Base-by-base conservation (phyloP, 2,888 invertebrate species). In the Xanthia togata region DNA sequence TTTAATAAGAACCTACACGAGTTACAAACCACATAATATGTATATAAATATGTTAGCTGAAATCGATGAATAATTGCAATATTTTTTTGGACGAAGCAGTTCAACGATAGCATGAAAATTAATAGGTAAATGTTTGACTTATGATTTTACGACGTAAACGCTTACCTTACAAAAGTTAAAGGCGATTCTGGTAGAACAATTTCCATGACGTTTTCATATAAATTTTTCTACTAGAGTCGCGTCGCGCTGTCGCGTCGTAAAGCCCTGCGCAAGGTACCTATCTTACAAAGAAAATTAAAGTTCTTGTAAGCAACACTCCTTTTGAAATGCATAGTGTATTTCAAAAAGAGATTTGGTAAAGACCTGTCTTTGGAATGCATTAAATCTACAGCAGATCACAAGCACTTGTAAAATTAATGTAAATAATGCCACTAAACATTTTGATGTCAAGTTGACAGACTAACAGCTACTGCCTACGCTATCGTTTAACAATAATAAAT, bases 391-490 rank as follows among this genome's bases (percentile, higher is more conserved):
- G 50, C 31, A 26, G 23, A 50, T 57, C 35, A 63, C 26, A 76
- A 68, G 62, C 70, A 76, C 85, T 89, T 73, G 55, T 78, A 71
- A 83, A 81, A 68, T 73, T 73, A 78, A 79, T 73, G 76, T 86
- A 86, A 89, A 88, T 82, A 86, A 76, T 83, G 81, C 86, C 87
- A 76, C 85, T 69, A 81, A 85, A 86, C 78, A 81, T 88, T 89
- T 82, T 65, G 77, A 85, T 84, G 87, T 86, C 84, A 85, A 89
- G 82, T 78, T 89, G 89, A 89, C 87, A 87, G 80, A 75, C 77
- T 77, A 87, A 85, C 84, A 82, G 89, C 91, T 91, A 89, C 92
- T 91, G 80, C 92, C 92, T 91, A 93, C 92, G 89, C 92, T 88
- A 91, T 90, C 87, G 85, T 76, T 88, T 78, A 84, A 88, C 83